These are phyloP conservation scores for Cynodonichthys magdalenae DNA, from an alignment of 2,797 vertebrate genomes.

Conservation along the genomic window DNA sequence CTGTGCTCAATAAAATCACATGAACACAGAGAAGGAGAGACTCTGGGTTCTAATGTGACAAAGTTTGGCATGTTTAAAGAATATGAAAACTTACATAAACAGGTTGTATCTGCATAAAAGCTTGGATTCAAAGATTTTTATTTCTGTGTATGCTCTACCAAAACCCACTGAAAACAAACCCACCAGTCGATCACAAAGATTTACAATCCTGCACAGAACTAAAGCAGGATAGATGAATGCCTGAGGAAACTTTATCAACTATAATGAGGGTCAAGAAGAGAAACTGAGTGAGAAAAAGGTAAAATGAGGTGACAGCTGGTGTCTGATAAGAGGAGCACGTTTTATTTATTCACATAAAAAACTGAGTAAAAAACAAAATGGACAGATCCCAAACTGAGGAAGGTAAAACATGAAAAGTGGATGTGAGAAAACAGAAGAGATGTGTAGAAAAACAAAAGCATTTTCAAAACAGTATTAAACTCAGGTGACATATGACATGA, in stretches of 20 bases:
- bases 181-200: neutral
- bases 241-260: neutral
- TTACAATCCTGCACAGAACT: neutral
- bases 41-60: neutral
- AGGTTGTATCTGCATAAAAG: neutral
- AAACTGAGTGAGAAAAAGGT: neutral
- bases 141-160: neutral
- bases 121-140: neutral
- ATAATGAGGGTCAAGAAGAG: neutral
- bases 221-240: neutral
- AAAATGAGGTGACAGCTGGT: conserved; percentile 76
- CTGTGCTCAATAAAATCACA: conserved; percentile 62
- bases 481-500: neutral
- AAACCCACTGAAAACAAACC: neutral
- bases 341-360: conserved; percentile 51
- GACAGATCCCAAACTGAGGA: conserved; percentile 2
- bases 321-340: conserved; percentile 78
- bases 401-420: neutral
- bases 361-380: conserved; percentile 25
- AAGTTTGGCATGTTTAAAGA: conserved; percentile 11
- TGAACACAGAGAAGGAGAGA: conserved; percentile 43
- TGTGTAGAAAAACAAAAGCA: conserved; percentile 13
- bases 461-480: conserved; percentile 7
- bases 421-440: conserved; percentile 4
- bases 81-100: neutral